Evolutionary conservation across 2,113 vertebrate species (phyloP), one percentile per base, ranked within the genome.

Genomic region (Phalacrocorax carbo): DNA sequence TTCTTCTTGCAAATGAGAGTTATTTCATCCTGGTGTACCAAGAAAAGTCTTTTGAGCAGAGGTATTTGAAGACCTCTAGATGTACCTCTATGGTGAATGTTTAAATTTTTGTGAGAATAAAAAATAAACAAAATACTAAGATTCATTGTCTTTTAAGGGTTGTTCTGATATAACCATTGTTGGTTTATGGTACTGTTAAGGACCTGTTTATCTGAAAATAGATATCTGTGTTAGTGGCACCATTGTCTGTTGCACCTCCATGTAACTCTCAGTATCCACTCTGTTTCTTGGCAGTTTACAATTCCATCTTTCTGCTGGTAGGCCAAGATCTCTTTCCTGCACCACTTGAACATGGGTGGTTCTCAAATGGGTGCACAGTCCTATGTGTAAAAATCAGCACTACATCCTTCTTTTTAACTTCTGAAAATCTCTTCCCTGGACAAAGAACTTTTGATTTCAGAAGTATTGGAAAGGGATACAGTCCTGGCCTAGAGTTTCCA

Each of bases 341-440:
- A 15, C 9, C 0, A 0, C 20, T 14, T 65, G 58, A 73, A 48
- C 12, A 17, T 0, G 3, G 5, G 4, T 66, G 8, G 4, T 70
- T 85, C 46, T 70, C 36, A 90, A 73, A 81, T 16, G 14, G 10
- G 10, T 44, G 10, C 19, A 17, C 21, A 86, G 27, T 11, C 10
- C 22, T 51, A 2, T 13, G 7, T 34, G n/a, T 62, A 77, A 87
- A 94, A 85, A 44, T 54, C 44, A 76, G 7, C 25, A 69, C 12
- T 57, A 6, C 6, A 27, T 81, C 20, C 46, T 83, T 54, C 51
- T 83, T 29, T 82, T 72, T 72, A 87, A 61, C 58, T 66, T 10
- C 30, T 77, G 54, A 36, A 85, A 58, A 77, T 62, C 8, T 82
- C 22, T 82, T 68, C 7, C 62, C 34, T 60, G 8, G 40, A 91